These are phyloP conservation scores for Pachyramphus minor DNA, from an alignment of 2,113 vertebrate genomes.

Conservation along the genomic window DNA sequence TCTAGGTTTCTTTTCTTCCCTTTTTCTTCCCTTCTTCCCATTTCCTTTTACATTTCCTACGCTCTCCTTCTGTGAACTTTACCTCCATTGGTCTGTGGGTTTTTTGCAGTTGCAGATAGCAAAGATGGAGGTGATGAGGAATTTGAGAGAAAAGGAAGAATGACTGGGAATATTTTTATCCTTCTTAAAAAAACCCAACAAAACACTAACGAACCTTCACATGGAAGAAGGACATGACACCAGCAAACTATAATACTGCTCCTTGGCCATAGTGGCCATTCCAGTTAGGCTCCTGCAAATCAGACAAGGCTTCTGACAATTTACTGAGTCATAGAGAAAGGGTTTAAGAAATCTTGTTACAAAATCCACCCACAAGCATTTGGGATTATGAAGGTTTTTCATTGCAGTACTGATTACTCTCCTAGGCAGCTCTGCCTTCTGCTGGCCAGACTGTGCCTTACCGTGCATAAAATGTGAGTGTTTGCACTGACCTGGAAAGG, in stretches of 20 bases:
- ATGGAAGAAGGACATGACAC: neutral
- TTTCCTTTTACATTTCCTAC: neutral
- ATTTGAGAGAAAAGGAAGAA: neutral
- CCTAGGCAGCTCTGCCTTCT: neutral
- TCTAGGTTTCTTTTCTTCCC: neutral
- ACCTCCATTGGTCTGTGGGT: neutral
- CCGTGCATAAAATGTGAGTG: neutral
- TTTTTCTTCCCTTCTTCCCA: neutral
- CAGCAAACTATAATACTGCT: neutral
- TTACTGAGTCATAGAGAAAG: neutral
- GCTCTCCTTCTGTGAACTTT: neutral
- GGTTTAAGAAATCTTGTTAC: neutral
- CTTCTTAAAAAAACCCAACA: neutral
- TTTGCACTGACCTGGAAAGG: neutral
- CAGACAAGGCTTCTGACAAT: neutral
- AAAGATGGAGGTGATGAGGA: neutral
- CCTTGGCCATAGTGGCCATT: neutral
- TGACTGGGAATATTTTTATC: neutral
- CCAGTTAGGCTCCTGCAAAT: neutral
- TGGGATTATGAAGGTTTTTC: neutral
- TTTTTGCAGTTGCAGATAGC: neutral
- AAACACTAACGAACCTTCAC: neutral
- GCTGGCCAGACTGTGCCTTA: neutral
- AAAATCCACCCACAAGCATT: neutral
- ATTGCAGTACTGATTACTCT: neutral